Evolutionary conservation across 2,888 invertebrate species (phyloP).

Genomic region (Monochamus alternatus): DNA sequence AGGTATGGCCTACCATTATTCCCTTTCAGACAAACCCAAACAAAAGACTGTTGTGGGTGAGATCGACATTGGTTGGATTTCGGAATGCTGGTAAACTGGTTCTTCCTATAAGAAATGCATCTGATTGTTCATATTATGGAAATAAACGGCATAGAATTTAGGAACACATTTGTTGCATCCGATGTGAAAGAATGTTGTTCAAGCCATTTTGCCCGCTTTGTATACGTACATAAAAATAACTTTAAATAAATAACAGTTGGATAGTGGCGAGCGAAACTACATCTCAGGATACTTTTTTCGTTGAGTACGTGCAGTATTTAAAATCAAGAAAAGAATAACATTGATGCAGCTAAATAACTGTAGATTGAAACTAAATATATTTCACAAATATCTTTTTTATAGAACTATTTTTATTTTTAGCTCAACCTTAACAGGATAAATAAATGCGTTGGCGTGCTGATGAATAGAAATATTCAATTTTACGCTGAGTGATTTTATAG

Average conservation of each 20-base stretch:
- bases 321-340: too few relatives aligned
- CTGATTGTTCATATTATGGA: slow-evolving; percentile 62
- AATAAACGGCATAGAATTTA: slow-evolving; percentile 52
- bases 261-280: background rate
- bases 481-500: background rate
- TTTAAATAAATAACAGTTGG: slow-evolving; percentile 18
- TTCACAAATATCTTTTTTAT: too few relatives aligned
- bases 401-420: too few relatives aligned
- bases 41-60: slow-evolving; percentile 59
- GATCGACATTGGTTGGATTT: slow-evolving; percentile 55
- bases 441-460: too few relatives aligned
- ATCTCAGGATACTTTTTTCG: background rate
- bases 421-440: too few relatives aligned
- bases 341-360: too few relatives aligned
- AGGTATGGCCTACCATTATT: slow-evolving; percentile 34
- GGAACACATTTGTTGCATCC: slow-evolving; percentile 42
- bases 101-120: slow-evolving; percentile 61
- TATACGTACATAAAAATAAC: slow-evolving; percentile 41
- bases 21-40: slow-evolving; percentile 41
- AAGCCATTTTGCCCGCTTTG: slow-evolving; percentile 34
- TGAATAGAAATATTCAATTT: too few relatives aligned
- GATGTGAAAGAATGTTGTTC: slow-evolving; percentile 41
- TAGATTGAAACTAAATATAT: too few relatives aligned
- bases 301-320: background rate
- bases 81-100: slow-evolving; percentile 61